Evolutionary conservation across 2,888 invertebrate species (phyloP), one percentile per base, ranked within the genome.

Genomic region (Trachelus iudaicus): DNA sequence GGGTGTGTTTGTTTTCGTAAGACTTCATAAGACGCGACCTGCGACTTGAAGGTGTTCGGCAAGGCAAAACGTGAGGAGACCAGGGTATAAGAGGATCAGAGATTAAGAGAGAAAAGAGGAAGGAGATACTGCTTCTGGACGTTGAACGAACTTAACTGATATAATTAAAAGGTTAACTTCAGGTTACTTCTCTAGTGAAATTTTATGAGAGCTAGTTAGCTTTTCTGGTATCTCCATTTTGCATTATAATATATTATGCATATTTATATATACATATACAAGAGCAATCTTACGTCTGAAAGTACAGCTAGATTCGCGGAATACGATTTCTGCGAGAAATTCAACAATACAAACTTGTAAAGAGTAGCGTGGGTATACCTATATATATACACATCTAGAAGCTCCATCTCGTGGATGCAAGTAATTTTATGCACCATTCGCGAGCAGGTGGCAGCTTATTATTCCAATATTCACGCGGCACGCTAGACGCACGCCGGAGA

Each of bases 381-480:
- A 56, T 56, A 56, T 56, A 56, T 9, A 56, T 9, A 56, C 23
- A 9, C 23, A 56, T 9, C 56, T 23, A 23, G 56, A 56, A 23
- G 56, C 40, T 56, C 56, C 23, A 9, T 56, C 56, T 56, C 56
- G 56, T 23, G 23, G 9, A 56, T 23, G 56, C 56, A 56, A 56
- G 56, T 56, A 56, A 56, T 56, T 56, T 56, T 56, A 56, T 56
- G 56, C 56, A 23, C 56, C 56, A 56, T 56, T 56, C 56, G 23
- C 56, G 56, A 56, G 56, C 56, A 56, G 56, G 56, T 35, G 74
- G 74, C 34, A 34, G 74, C 74, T 74, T 74, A 74, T 74, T 74
- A 74, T 74, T 74, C 74, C 11, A 74, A 74, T 74, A 74, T 74
- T 74, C 74, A n/a, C 71, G 71, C 71, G 71, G 33, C 33, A 34